These are phyloP conservation scores for Trichomycterus rosablanca DNA, from an alignment of 2,113 vertebrate genomes.

Conservation along the genomic window DNA sequence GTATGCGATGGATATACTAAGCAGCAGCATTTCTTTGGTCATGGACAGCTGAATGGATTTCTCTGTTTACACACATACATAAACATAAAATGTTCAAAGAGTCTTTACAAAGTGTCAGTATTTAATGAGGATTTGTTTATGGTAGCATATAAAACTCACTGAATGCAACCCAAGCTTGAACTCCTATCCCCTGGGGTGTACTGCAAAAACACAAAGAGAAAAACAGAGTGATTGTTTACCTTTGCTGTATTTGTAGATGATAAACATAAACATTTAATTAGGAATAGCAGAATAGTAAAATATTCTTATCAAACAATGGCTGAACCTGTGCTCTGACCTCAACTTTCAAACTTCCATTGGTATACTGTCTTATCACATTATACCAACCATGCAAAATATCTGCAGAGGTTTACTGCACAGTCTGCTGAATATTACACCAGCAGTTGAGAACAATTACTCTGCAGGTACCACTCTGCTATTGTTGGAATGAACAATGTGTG, in stretches of 20 bases:
- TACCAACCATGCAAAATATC: too few species aligned
- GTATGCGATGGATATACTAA: constrained; percentile 85
- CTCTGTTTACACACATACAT: constrained; percentile 59
- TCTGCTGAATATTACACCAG: too few species aligned
- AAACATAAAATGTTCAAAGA: background rate
- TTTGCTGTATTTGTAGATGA: background rate
- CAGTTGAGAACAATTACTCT: too few species aligned
- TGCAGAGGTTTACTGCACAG: too few species aligned
- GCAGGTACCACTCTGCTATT: too few species aligned
- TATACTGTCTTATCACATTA: too few species aligned
- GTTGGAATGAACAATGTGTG: too few species aligned
- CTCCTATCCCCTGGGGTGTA: constrained; percentile 58
- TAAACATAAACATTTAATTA: background rate
- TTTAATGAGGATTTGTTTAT: background rate
- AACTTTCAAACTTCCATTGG: too few species aligned
- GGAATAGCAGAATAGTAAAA: too few species aligned
- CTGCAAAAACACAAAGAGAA: constrained; percentile 53
- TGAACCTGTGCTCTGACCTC: too few species aligned
- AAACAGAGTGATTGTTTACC: background rate
- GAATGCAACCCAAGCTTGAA: constrained; percentile 82
- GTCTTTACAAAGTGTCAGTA: too few species aligned
- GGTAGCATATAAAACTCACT: constrained; percentile 68
- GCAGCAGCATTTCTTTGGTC: constrained; percentile 89
- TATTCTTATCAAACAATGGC: too few species aligned
- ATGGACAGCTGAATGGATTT: constrained; percentile 78